Percentiles rank a stretch among this genome's conserved stretches.
phyloP scores from a whole-genome alignment of 2,797 vertebrate species.

The Adelosebastes latens region DNA sequence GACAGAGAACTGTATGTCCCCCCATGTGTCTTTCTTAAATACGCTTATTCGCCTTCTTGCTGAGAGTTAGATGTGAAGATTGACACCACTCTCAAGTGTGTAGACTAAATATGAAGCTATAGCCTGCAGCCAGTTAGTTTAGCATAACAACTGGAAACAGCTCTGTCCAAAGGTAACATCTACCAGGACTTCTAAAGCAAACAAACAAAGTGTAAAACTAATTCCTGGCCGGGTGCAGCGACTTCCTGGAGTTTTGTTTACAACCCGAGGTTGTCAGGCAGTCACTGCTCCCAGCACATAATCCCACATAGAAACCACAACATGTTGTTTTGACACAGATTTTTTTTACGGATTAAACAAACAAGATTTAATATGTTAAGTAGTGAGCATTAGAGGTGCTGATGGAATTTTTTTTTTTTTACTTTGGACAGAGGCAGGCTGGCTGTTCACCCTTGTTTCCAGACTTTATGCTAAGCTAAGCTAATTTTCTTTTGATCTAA shows the following conservation, averaged over 20 bases:
- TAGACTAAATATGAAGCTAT: background rate
- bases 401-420: too few species aligned
- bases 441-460: background rate
- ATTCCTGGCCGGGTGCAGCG: background rate
- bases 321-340: background rate
- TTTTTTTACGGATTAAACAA: background rate
- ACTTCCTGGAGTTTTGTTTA: background rate
- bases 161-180: background rate
- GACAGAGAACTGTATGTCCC: conserved; percentile 63
- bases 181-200: background rate
- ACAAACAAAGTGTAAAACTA: background rate
- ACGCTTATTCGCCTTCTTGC: background rate
- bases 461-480: background rate
- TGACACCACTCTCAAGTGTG: background rate
- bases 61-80: background rate
- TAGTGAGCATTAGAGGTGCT: too few species aligned
- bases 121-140: background rate
- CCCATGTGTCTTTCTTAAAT: background rate
- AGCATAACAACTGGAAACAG: background rate
- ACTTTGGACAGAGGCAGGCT: background rate
- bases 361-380: background rate
- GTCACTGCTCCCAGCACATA: background rate
- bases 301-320: background rate
- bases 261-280: background rate
- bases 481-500: background rate